These are phyloP conservation scores for Meandrusa payeni DNA, from an alignment of 2,888 invertebrate genomes.

Conservation along the genomic window DNA sequence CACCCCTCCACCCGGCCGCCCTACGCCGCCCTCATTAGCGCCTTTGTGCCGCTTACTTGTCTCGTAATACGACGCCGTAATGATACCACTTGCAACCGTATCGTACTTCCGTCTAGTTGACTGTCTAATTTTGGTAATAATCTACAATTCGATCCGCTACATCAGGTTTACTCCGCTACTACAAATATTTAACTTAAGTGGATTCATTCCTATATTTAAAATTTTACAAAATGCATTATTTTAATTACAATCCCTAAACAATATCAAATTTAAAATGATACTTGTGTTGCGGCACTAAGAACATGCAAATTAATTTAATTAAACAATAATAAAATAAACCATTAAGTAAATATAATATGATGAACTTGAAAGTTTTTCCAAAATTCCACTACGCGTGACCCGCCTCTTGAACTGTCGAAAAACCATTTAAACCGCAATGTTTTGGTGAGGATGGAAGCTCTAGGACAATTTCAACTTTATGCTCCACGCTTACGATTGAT, in stretches of 20 bases:
- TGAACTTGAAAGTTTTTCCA: too few species aligned
- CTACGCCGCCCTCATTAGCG: slow-evolving; percentile 73
- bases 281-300: too few species aligned
- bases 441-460: slow-evolving; percentile 27
- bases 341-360: too few species aligned
- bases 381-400: too few species aligned
- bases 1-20: slow-evolving; percentile 25
- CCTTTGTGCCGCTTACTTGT: slow-evolving; percentile 78
- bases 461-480: slow-evolving; percentile 48
- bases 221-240: too few species aligned
- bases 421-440: slow-evolving; percentile 36
- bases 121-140: slow-evolving; percentile 31
- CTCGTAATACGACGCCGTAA: slow-evolving; percentile 72
- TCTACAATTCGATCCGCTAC: slow-evolving; percentile 16
- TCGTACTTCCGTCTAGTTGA: slow-evolving; percentile 43
- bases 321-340: too few species aligned
- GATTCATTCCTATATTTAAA: too few species aligned
- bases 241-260: too few species aligned
- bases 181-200: slow-evolving; percentile 27
- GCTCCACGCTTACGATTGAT: slow-evolving; percentile 49
- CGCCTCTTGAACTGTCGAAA: too few species aligned
- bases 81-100: slow-evolving; percentile 67
- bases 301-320: too few species aligned
- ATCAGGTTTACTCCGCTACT: slow-evolving; percentile 29
- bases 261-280: too few species aligned